Evolutionary conservation across 2,888 invertebrate species (phyloP).

Genomic region (Rotaria magnacalcarata): DNA sequence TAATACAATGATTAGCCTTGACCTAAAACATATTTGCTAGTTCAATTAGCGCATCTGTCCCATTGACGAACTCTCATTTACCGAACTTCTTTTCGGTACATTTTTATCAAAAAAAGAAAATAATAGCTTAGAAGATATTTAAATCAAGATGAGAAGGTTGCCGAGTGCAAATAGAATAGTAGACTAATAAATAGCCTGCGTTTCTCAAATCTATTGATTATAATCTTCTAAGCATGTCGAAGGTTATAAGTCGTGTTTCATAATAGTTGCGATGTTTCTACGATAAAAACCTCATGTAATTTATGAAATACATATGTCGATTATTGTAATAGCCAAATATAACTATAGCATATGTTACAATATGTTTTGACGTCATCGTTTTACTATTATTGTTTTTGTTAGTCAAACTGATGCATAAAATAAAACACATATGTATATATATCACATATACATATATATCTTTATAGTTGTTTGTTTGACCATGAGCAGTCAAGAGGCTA

Average conservation of each 20-base stretch:
- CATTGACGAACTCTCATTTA: background rate
- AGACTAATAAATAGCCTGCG: too few species aligned
- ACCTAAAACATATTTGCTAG: background rate
- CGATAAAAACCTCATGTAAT: too few species aligned
- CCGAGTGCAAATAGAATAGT: background rate
- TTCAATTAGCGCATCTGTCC: background rate
- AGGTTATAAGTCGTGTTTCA: too few species aligned
- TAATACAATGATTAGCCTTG: background rate
- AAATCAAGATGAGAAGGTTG: background rate
- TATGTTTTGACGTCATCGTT: background rate
- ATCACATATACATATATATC: background rate
- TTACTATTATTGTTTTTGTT: conserved; percentile 22
- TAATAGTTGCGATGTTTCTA: too few species aligned
- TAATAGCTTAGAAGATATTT: background rate
- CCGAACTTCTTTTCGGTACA: background rate
- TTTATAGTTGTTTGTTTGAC: background rate
- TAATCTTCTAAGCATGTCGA: too few species aligned
- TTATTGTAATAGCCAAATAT: background rate
- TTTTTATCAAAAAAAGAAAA: background rate
- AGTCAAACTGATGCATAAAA: background rate
- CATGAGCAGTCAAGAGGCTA: conserved; percentile 6
- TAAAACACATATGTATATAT: background rate
- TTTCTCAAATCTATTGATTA: too few species aligned
- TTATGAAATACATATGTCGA: background rate
- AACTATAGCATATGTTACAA: background rate